Base-by-base conservation (phyloP, 2,113 vertebrate genomes). In the western clawed frog (Xenopus tropicalis) region DNA sequence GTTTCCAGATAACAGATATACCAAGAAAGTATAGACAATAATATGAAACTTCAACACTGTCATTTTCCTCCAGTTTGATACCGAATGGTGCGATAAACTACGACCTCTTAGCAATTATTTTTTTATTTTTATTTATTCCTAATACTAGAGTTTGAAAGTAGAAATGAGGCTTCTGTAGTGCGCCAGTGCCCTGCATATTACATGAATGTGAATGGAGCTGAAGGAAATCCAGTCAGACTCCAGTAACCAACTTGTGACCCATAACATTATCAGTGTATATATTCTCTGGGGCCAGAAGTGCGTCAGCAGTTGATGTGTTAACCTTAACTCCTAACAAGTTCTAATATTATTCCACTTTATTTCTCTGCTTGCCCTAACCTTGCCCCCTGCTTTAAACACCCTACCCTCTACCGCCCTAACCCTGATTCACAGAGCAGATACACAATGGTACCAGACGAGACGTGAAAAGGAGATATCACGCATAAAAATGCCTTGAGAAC, bases 401-500 rank as follows among this genome's bases (percentile, higher is more conserved):
- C 6, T 3, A 37, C 29, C 29, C 63, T 69, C 43, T 62, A 43
- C 37, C 54, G 10, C 29, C 52, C 23, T 65, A 62, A 58, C 44
- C 44, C 14, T 52, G 14, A 77, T 70, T 71, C 61, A 65, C 51
- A 21, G 46, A 42, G 11, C 68, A 58, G 17, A 59, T 52, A 61
- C 72, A 68, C 44, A 76, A 43, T 76, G 46, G 65, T 69, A 69
- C 65, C 56, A 61, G 72, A 68, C 72, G 10, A 52, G 71, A 81
- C 71, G 74, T 86, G 84, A 86, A 88, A 85, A 79, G 85, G 81
- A 81, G 79, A 77, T 81, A 78, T 82, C 79, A 84, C 79, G 83
- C 87, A 86, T 84, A 80, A 58, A 79, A 79, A 80, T 78, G 64
- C 54, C 74, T 66, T 37, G 21, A 62, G 23, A 65, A 77, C 20